Conservation (phyloP, 2,888 invertebrate species). For the Drosophila antonietae region DNA sequence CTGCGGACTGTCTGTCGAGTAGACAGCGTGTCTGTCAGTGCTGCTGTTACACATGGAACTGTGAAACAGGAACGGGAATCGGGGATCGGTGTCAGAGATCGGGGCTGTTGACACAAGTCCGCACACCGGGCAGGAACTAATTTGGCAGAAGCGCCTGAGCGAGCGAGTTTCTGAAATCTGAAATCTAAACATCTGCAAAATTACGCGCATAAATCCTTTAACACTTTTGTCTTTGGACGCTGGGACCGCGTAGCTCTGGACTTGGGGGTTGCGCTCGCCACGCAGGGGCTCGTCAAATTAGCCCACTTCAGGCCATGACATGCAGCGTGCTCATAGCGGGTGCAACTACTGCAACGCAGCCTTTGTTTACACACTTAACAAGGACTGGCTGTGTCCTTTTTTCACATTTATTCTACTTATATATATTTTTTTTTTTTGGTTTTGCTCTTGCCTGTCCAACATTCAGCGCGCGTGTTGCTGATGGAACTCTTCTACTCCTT, state of each 20-base stretch:
- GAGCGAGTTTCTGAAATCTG: slow-evolving; percentile 48
- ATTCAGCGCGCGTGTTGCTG: slow-evolving; percentile 17
- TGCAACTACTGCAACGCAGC: slow-evolving; percentile 49
- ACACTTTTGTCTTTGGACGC: slow-evolving; percentile 71
- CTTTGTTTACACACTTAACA: slow-evolving; percentile 66
- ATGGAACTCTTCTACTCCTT: slow-evolving; percentile 3
- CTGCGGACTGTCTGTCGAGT: slow-evolving; percentile 27
- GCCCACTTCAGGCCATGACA: slow-evolving; percentile 78
- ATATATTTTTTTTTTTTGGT: neutral
- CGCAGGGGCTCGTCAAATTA: slow-evolving; percentile 80
- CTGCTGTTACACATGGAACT: slow-evolving; percentile 34
- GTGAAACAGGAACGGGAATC: slow-evolving; percentile 27
- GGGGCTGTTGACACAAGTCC: slow-evolving; percentile 69
- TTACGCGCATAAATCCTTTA: slow-evolving; percentile 82
- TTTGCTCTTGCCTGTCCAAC: slow-evolving; percentile 23
- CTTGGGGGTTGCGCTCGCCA: slow-evolving; percentile 67
- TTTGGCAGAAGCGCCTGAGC: slow-evolving; percentile 39
- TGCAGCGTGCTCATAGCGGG: slow-evolving; percentile 74
- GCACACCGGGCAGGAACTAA: slow-evolving; percentile 68
- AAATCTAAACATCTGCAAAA: slow-evolving; percentile 83
- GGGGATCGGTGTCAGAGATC: slow-evolving; percentile 22
- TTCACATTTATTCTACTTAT: slow-evolving; percentile 9
- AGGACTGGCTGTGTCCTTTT: slow-evolving; percentile 39
- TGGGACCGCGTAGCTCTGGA: slow-evolving; percentile 14
- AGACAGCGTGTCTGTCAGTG: slow-evolving; percentile 75